Evolutionary conservation across 64 coral and sea anemone genomes (phyloP).

Genomic region (Pachyseris speciosa): DNA sequence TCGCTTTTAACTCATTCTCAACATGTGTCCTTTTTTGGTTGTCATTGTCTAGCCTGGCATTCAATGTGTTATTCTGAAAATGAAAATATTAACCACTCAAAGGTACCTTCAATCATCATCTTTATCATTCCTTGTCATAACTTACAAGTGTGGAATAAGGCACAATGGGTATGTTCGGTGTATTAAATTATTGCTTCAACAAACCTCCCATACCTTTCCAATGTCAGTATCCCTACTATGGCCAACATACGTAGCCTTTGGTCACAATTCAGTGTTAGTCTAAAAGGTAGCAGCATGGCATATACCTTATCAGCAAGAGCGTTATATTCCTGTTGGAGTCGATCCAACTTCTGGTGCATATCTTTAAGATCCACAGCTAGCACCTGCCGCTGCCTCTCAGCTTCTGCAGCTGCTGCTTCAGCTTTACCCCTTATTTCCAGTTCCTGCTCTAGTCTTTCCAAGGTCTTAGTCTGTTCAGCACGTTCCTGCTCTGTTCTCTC

Average conservation of each 20-base stretch:
- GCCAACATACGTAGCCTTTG: too few species aligned
- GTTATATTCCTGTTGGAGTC: conserved; percentile 84
- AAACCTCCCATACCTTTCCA: too few species aligned
- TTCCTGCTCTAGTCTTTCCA: conserved; percentile 89
- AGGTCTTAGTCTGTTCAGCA: conserved; percentile 92
- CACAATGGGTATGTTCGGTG: too few species aligned
- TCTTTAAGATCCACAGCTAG: conserved; percentile 94
- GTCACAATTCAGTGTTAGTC: too few species aligned
- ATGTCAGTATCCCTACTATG: too few species aligned
- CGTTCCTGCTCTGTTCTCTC: conserved; percentile 95
- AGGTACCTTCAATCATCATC: too few species aligned
- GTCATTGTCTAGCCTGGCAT: conserved; percentile 77
- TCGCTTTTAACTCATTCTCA: conserved; percentile 78
- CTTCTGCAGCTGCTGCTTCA: conserved; percentile 90
- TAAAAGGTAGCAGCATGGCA: neutral
- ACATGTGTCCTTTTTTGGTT: conserved; percentile 79
- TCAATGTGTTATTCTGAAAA: conserved; percentile 68
- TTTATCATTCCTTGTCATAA: too few species aligned
- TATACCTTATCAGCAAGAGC: conserved; percentile 79
- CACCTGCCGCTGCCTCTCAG: conserved; percentile 85
- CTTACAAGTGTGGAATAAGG: too few species aligned
- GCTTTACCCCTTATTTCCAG: conserved; percentile 77
- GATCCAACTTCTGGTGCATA: conserved; percentile 86
- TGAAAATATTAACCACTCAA: neutral
- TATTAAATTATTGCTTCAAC: too few species aligned